Conservation (phyloP, 2,888 invertebrate species). For the Lycia hirtaria region DNA sequence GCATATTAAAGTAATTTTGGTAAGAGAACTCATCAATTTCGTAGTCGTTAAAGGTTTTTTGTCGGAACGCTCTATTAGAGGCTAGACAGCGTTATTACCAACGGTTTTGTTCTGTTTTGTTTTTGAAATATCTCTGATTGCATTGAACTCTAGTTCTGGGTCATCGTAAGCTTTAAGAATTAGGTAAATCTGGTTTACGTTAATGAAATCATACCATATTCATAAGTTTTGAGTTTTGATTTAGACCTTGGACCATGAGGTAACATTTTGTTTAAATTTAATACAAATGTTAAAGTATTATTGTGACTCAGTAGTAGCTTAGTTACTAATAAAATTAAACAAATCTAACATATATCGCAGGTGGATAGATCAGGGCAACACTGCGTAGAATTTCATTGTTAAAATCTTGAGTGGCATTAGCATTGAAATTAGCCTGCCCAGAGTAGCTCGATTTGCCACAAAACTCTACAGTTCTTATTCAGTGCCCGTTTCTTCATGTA, state of each 20-base stretch:
- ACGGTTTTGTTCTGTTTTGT: conserved; percentile 25
- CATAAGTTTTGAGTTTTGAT: background rate
- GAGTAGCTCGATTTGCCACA: background rate
- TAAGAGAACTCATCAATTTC: conserved; percentile 69
- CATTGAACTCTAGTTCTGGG: conserved; percentile 22
- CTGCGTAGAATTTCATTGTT: too few relatives aligned
- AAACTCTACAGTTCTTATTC: background rate
- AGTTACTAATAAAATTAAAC: too few relatives aligned
- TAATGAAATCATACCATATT: conserved; percentile 4
- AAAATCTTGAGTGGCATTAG: too few relatives aligned
- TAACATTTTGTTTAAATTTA: background rate
- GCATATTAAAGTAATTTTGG: conserved; percentile 66
- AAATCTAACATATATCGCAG: too few relatives aligned
- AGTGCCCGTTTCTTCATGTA: background rate
- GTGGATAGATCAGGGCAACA: too few relatives aligned
- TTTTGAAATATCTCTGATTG: conserved; percentile 20
- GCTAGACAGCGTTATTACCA: conserved; percentile 58
- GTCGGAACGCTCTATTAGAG: conserved; percentile 54
- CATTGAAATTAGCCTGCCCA: too few relatives aligned
- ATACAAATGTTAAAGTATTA: background rate
- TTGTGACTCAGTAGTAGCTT: too few relatives aligned
- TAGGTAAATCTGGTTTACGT: conserved; percentile 1
- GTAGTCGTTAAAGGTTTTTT: conserved; percentile 60
- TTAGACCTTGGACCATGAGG: background rate
- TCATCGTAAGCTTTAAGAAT: conserved; percentile 5